Evolutionary conservation across 2,797 vertebrate species (phyloP).

Genomic region (Acipenser transmontanus): DNA sequence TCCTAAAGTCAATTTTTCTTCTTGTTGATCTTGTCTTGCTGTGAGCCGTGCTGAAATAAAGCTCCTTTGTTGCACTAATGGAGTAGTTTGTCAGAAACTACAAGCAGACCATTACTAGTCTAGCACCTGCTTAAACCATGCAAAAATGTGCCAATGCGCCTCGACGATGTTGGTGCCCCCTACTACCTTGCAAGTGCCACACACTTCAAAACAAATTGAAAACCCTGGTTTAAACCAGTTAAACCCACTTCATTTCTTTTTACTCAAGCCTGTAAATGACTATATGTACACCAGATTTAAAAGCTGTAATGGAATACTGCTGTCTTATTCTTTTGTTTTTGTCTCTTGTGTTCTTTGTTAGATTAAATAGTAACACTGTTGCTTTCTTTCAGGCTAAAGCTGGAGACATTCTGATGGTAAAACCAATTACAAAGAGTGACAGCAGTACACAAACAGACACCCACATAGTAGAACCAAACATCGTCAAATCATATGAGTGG

Average conservation of each 20-base stretch:
- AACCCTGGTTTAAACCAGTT: too few species aligned
- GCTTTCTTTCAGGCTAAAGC: constrained; percentile 46
- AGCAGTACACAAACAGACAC: constrained; percentile 77
- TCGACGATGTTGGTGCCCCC: too few species aligned
- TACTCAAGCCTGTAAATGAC: neutral
- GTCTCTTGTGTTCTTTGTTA: constrained; percentile 15
- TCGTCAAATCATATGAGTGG: constrained; percentile 79
- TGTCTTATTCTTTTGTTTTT: constrained; percentile 14
- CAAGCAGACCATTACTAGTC: too few species aligned
- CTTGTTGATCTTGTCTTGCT: too few species aligned
- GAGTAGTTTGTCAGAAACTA: too few species aligned
- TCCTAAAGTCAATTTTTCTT: too few species aligned
- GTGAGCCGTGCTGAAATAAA: too few species aligned
- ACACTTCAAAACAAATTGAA: too few species aligned
- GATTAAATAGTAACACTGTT: constrained; percentile 12
- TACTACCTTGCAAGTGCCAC: too few species aligned
- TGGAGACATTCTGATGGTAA: constrained; percentile 41
- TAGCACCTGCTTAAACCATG: too few species aligned
- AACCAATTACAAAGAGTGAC: constrained; percentile 58
- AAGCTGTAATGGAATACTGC: neutral
- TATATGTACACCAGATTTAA: neutral
- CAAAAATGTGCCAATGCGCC: too few species aligned
- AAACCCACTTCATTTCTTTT: neutral
- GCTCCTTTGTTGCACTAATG: too few species aligned
- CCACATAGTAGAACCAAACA: constrained; percentile 77